phyloP scores from a whole-genome alignment of 2,888 invertebrate genomes.

The Sympetrum striolatum region DNA sequence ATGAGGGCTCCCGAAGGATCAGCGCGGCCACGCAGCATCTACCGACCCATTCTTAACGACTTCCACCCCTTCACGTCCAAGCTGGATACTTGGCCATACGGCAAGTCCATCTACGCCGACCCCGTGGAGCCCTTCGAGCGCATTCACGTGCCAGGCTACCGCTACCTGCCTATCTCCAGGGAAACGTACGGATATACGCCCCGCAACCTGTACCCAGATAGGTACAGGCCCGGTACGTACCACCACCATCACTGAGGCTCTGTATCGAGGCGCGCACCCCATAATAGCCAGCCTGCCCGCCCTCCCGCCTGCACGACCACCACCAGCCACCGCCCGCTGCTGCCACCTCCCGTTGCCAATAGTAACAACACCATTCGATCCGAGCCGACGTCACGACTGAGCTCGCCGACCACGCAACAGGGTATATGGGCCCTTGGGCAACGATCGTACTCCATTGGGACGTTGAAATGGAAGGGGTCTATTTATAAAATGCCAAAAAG shows the following conservation, averaged over 20 bases:
- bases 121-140: constrained; percentile 81
- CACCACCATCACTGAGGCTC: constrained; percentile 51
- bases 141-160: constrained; percentile 87
- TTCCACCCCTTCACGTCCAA: constrained; percentile 73
- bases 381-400: constrained; percentile 34
- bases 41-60: constrained; percentile 71
- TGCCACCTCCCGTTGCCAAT: constrained; percentile 45
- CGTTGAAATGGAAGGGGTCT: constrained; percentile 28
- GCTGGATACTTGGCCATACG: constrained; percentile 72
- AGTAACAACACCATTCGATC: constrained; percentile 46
- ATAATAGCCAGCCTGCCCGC: constrained; percentile 42
- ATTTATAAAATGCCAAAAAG: constrained; percentile 21
- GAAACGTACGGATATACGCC: constrained; percentile 91
- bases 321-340: constrained; percentile 10
- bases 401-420: constrained; percentile 38
- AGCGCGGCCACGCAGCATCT: constrained; percentile 69
- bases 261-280: constrained; percentile 1
- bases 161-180: constrained; percentile 88
- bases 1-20: constrained; percentile 81
- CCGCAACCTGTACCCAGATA: constrained; percentile 81
- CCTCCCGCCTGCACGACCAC: constrained; percentile 39
- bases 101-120: constrained; percentile 88
- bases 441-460: constrained; percentile 8
- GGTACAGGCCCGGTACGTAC: constrained; percentile 87
- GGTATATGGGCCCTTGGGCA: constrained; percentile 17